Evolutionary conservation across 2,888 invertebrate genomes (phyloP).

Genomic region (Eupithecia abbreviata): DNA sequence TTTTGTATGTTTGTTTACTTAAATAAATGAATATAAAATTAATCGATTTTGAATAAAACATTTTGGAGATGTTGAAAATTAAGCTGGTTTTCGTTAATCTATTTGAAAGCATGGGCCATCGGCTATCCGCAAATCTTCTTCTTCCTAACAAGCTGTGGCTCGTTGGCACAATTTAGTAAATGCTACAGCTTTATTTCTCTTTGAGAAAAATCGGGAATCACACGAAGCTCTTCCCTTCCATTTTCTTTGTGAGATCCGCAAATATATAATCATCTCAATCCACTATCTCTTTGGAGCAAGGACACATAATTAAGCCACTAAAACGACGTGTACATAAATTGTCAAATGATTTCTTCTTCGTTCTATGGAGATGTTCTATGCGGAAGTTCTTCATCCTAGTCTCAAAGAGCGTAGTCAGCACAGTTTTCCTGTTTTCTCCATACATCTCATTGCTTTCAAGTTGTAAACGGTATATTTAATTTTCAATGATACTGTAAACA

Average conservation of each 20-base stretch:
- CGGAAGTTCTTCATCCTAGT: background rate
- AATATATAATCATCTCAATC: background rate
- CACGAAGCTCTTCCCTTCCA: background rate
- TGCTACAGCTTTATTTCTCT: background rate
- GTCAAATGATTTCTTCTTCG: background rate
- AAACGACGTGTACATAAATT: background rate
- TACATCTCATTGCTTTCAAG: conserved; percentile 8
- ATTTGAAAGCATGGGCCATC: background rate
- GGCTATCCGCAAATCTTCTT: background rate
- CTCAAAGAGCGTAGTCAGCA: background rate
- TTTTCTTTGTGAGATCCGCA: background rate
- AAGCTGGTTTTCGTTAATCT: background rate
- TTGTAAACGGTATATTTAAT: conserved; percentile 22
- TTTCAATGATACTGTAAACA: conserved; percentile 33
- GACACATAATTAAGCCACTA: background rate
- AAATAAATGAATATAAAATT: background rate
- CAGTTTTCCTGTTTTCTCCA: conserved; percentile 14
- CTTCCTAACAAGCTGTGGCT: background rate
- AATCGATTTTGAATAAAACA: background rate
- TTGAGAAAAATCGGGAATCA: background rate
- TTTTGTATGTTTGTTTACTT: background rate
- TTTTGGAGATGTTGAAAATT: background rate
- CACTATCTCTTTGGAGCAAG: background rate
- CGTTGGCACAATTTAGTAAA: background rate
- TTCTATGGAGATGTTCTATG: background rate